Percentiles rank a stretch among this genome's conserved stretches.
These are phyloP conservation scores for Suillia variegata DNA, from an alignment of 2,888 invertebrate species.

Conservation along the genomic window DNA sequence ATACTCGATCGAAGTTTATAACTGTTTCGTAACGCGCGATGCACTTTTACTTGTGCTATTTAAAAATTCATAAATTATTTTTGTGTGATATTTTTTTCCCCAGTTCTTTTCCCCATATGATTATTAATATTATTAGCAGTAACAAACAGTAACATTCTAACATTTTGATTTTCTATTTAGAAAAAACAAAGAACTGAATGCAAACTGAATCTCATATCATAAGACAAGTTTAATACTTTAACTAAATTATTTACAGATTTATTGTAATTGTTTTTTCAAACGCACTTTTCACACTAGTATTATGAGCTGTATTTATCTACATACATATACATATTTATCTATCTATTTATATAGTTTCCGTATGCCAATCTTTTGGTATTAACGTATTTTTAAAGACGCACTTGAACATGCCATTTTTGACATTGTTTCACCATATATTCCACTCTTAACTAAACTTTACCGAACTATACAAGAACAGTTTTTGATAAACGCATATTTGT, in stretches of 20 bases:
- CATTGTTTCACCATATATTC: too few relatives aligned
- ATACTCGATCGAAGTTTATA: conserved; percentile 4
- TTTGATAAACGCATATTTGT: not conserved
- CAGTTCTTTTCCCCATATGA: not conserved
- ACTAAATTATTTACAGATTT: not conserved
- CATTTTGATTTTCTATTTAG: not conserved
- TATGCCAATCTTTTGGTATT: too few relatives aligned
- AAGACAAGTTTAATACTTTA: not conserved
- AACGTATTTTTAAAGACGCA: too few relatives aligned
- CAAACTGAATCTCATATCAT: conserved; percentile 20
- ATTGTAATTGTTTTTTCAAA: too few relatives aligned
- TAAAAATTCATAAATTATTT: conserved; percentile 9
- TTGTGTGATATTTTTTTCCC: conserved; percentile 15
- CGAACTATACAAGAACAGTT: not conserved
- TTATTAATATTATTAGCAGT: not conserved
- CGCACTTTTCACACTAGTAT: too few relatives aligned
- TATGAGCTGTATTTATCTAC: too few relatives aligned
- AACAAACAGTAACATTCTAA: not conserved
- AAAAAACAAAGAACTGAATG: conserved; percentile 16
- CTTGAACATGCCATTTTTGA: not conserved
- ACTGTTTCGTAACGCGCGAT: not conserved
- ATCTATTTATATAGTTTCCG: too few relatives aligned
- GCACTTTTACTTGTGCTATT: not conserved
- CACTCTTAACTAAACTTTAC: too few relatives aligned
- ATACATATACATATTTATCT: too few relatives aligned